Percentiles rank a stretch among this genome's conserved stretches.
Evolutionary conservation across 2,797 vertebrate species (phyloP).

Genomic region (Urophycis tenuis): DNA sequence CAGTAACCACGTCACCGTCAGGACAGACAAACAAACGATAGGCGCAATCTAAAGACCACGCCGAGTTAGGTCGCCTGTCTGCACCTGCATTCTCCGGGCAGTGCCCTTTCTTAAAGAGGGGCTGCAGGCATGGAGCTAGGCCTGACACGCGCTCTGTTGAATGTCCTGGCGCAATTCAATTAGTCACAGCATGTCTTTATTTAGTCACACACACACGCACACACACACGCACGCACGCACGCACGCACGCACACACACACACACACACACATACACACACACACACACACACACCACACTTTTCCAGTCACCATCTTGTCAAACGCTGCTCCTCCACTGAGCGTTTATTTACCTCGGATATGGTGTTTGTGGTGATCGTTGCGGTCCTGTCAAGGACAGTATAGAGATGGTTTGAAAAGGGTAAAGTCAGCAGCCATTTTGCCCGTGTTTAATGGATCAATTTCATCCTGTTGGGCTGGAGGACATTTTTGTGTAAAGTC

Average conservation of each 20-base stretch:
- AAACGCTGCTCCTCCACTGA: neutral
- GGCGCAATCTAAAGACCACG: too few relatives aligned
- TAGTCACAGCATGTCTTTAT: neutral
- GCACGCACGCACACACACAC: neutral
- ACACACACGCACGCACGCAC: slow-evolving; percentile 4
- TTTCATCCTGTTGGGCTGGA: neutral
- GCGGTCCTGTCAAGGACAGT: neutral
- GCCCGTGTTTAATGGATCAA: neutral
- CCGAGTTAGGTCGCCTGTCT: neutral
- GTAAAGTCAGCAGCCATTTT: neutral
- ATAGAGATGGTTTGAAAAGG: neutral
- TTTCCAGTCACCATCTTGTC: neutral
- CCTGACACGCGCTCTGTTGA: neutral
- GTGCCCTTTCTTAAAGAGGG: neutral
- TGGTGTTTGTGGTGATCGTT: neutral
- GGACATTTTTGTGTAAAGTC: neutral
- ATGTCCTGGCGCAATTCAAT: neutral
- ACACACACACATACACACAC: too few relatives aligned
- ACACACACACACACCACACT: neutral
- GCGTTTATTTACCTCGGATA: neutral
- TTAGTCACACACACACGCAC: slow-evolving; percentile 2
- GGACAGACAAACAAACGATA: too few relatives aligned
- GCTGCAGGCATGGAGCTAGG: neutral
- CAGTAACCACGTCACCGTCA: too few relatives aligned
- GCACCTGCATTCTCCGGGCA: neutral